These are phyloP conservation scores for Periophthalmus modestus DNA, from an alignment of 2,113 vertebrate species.

Conservation along the genomic window DNA sequence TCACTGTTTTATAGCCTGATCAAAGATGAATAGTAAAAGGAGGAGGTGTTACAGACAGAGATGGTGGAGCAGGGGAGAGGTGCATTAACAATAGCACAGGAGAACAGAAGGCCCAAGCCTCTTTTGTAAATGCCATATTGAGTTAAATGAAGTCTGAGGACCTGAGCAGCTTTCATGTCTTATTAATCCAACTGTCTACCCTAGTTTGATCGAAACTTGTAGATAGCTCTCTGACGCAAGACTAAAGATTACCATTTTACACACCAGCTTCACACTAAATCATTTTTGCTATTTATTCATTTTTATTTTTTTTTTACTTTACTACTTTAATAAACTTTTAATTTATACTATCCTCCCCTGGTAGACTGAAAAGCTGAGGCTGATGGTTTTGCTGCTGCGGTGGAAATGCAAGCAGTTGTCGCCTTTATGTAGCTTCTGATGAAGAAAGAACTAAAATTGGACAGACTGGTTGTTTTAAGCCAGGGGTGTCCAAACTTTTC, in stretches of 20 bases:
- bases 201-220: not conserved
- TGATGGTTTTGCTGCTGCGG: not conserved
- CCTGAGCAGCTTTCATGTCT: constrained; percentile 6
- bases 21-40: constrained; percentile 60
- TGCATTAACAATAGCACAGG: constrained; percentile 2
- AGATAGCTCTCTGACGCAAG: not conserved
- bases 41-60: constrained; percentile 20
- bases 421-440: no score
- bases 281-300: not conserved
- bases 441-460: no score
- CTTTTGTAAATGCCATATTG: constrained; percentile 6
- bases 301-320: not conserved
- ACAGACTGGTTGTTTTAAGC: no score
- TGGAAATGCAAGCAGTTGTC: no score
- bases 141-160: constrained; percentile 8
- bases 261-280: not conserved
- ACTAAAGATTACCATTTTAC: not conserved
- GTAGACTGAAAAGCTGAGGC: not conserved
- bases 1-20: constrained; percentile 67
- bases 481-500: no score
- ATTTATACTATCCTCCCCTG: not conserved
- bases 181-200: not conserved
- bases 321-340: no score
- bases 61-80: not conserved
- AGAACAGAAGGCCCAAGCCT: constrained; percentile 2